These are phyloP conservation scores for Nipponia nippon DNA, from an alignment of 2,113 vertebrate species.

Conservation along the genomic window DNA sequence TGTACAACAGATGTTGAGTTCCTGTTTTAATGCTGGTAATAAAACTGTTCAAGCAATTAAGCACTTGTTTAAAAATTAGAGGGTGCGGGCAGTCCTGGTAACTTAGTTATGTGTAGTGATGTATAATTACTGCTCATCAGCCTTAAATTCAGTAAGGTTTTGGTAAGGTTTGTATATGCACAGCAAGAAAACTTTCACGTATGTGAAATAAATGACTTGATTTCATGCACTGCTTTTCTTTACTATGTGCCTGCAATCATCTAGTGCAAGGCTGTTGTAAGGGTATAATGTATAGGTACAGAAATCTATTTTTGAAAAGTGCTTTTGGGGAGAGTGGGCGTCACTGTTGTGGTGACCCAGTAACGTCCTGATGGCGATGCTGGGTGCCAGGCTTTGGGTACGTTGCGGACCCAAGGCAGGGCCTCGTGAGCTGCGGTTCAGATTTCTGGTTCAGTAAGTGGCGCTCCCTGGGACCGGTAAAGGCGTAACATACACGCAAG, in stretches of 20 bases:
- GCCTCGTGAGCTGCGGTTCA: background rate
- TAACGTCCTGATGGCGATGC: too few relatives aligned
- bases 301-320: background rate
- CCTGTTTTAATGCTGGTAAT: background rate
- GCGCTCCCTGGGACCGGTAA: background rate
- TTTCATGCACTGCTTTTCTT: background rate
- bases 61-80: background rate
- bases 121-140: background rate
- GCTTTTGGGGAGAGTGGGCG: background rate
- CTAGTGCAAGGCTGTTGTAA: background rate
- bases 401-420: too few relatives aligned
- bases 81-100: background rate
- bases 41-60: background rate
- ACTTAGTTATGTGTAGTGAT: background rate
- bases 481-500: background rate
- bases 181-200: fast-evolving
- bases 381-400: too few relatives aligned
- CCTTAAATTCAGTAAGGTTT: background rate
- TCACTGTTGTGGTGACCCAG: fast-evolving
- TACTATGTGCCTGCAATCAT: fast-evolving
- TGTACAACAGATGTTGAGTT: background rate
- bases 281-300: fast-evolving
- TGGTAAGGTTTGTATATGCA: background rate
- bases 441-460: background rate
- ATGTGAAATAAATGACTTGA: fast-evolving